These are phyloP conservation scores for Brachionus sp. DNA, from an alignment of 1,140 invertebrate genomes.

Conservation along the genomic window DNA sequence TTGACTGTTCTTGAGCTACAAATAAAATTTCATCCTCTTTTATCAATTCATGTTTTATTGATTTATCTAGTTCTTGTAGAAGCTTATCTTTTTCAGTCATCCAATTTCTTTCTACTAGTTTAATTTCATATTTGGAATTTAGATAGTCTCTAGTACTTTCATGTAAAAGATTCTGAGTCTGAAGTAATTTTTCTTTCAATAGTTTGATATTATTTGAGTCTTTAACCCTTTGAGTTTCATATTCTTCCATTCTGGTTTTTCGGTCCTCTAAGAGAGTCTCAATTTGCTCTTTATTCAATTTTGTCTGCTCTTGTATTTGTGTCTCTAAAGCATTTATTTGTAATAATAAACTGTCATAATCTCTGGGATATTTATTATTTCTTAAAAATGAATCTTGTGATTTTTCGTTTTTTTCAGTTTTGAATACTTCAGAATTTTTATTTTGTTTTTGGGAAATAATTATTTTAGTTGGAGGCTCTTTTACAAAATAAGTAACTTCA, in stretches of 20 bases:
- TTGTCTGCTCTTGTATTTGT: slow-evolving; percentile 57
- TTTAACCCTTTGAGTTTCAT: slow-evolving; percentile 54
- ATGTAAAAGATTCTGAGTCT: slow-evolving; percentile 59
- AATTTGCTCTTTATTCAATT: slow-evolving; percentile 56
- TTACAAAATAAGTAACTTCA: slow-evolving; percentile 60
- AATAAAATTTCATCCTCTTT: slow-evolving; percentile 41
- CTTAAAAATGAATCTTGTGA: not conserved
- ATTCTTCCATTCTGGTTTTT: slow-evolving; percentile 56
- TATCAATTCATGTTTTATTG: not conserved
- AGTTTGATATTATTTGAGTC: slow-evolving; percentile 58
- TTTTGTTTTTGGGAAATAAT: slow-evolving; percentile 54
- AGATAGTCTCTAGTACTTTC: slow-evolving; percentile 59
- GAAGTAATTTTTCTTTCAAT: slow-evolving; percentile 59
- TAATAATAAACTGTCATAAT: slow-evolving; percentile 53
- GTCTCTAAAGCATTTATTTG: slow-evolving; percentile 57
- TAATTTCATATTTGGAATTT: slow-evolving; percentile 54
- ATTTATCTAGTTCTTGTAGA: slow-evolving; percentile 47
- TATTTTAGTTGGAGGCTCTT: slow-evolving; percentile 58
- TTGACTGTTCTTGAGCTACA: slow-evolving; percentile 32
- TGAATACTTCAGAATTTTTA: not conserved
- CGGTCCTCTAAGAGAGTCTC: slow-evolving; percentile 57
- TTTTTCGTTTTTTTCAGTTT: not conserved
- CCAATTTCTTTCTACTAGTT: slow-evolving; percentile 56
- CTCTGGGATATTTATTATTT: slow-evolving; percentile 51
- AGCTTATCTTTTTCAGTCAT: slow-evolving; percentile 59